Evolutionary conservation across 2,888 invertebrate genomes (phyloP).

Genomic region (Formica aserva): DNA sequence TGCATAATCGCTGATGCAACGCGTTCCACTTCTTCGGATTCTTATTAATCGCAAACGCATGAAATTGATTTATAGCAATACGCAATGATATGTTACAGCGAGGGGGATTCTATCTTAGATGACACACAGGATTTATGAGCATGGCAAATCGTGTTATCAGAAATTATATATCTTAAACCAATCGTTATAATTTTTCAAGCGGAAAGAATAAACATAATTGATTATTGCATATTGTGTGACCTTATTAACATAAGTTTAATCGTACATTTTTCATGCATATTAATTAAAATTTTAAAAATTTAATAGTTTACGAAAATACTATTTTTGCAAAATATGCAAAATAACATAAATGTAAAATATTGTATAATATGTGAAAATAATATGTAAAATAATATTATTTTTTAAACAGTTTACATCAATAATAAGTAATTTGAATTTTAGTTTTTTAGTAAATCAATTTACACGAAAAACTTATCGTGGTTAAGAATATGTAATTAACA

Average conservation of each 20-base stretch:
- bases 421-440: background rate
- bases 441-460: background rate
- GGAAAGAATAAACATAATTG: background rate
- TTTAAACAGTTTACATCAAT: background rate
- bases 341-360: background rate
- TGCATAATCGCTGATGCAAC: constrained; percentile 14
- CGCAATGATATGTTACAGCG: background rate
- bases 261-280: background rate
- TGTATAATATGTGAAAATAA: background rate
- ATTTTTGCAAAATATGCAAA: background rate
- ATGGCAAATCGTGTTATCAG: constrained; percentile 13
- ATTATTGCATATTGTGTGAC: background rate
- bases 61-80: constrained; percentile 31
- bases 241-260: background rate
- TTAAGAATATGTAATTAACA: background rate
- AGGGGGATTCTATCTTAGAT: background rate
- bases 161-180: background rate
- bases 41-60: constrained; percentile 1
- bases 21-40: constrained; percentile 24
- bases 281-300: background rate
- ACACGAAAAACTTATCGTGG: constrained; percentile 3
- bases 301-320: background rate
- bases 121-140: background rate
- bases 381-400: background rate
- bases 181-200: background rate